Evolutionary conservation across 1,140 invertebrate genomes (phyloP).

Genomic region (Drosophila kikkawai): DNA sequence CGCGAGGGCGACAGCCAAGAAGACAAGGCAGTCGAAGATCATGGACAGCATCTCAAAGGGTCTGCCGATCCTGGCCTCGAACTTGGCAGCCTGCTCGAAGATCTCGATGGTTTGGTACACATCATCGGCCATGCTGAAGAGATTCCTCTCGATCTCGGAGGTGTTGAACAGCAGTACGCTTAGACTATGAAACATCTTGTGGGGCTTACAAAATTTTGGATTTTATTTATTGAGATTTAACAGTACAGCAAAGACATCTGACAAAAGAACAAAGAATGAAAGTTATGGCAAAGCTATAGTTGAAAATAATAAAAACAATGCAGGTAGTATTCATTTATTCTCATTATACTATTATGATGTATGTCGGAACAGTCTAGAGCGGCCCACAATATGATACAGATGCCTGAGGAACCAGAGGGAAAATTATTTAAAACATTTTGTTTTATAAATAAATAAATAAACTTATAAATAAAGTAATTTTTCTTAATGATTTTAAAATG

Average conservation of each 20-base stretch:
- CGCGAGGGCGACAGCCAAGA: slow-evolving; percentile 26
- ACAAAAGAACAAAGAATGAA: neutral
- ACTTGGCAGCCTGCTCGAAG: slow-evolving; percentile 23
- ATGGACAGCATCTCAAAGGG: slow-evolving; percentile 14
- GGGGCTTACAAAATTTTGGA: slow-evolving; percentile 12
- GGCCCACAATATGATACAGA: no score
- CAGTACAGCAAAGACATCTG: neutral
- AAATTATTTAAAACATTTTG: no score
- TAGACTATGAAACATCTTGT: slow-evolving; percentile 26
- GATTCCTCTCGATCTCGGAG: slow-evolving; percentile 22
- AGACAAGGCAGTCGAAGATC: slow-evolving; percentile 27
- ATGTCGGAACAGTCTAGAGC: no score
- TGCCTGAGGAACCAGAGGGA: no score
- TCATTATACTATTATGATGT: no score
- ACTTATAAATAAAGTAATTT: no score
- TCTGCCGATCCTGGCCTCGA: slow-evolving; percentile 19
- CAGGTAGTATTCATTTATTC: no score
- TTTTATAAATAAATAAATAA: no score
- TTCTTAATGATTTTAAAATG: no score
- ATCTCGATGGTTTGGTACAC: slow-evolving; percentile 24
- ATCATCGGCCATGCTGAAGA: slow-evolving; percentile 60
- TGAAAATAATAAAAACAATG: no score
- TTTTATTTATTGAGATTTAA: slow-evolving; percentile 1
- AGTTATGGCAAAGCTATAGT: neutral
- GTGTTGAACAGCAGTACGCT: slow-evolving; percentile 15